Evolutionary conservation across 2,113 vertebrate species (phyloP).

Genomic region (Amblyornis subalaris): DNA sequence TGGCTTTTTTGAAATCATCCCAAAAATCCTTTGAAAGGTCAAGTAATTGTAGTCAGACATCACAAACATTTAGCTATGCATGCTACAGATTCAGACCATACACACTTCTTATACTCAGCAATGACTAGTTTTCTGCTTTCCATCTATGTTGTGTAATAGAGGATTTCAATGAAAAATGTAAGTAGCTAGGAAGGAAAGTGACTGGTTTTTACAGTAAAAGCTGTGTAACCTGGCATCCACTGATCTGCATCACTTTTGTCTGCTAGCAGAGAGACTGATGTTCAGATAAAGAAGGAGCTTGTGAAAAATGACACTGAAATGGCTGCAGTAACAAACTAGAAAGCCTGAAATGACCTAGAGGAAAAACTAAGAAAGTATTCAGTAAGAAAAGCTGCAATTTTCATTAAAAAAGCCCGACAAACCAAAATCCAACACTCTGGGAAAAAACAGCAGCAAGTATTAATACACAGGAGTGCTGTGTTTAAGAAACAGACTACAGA

Average conservation of each 20-base stretch:
- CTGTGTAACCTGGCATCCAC: not conserved
- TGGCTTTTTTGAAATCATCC: not conserved
- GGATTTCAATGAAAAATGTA: not conserved
- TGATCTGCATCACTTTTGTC: not conserved
- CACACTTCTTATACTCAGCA: not conserved
- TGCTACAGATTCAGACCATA: not conserved
- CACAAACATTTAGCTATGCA: not conserved
- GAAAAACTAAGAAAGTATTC: not conserved
- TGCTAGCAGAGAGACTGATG: not conserved
- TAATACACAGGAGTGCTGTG: not conserved
- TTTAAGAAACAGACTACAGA: not conserved
- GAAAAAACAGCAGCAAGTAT: not conserved
- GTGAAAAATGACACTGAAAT: not conserved
- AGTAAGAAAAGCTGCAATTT: not conserved
- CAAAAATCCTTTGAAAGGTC: slow-evolving; percentile 40
- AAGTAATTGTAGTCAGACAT: slow-evolving; percentile 17
- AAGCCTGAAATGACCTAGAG: not conserved
- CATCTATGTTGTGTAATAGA: slow-evolving; percentile 16
- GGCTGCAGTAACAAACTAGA: not conserved
- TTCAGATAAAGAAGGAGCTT: not conserved
- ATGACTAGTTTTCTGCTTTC: not conserved
- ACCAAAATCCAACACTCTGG: not conserved
- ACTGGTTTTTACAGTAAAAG: slow-evolving; percentile 20
- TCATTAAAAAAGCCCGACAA: not conserved
- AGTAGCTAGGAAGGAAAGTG: slow-evolving; percentile 9